phyloP scores from a whole-genome alignment of 2,888 invertebrate genomes.

The Tenthredo amoena region DNA sequence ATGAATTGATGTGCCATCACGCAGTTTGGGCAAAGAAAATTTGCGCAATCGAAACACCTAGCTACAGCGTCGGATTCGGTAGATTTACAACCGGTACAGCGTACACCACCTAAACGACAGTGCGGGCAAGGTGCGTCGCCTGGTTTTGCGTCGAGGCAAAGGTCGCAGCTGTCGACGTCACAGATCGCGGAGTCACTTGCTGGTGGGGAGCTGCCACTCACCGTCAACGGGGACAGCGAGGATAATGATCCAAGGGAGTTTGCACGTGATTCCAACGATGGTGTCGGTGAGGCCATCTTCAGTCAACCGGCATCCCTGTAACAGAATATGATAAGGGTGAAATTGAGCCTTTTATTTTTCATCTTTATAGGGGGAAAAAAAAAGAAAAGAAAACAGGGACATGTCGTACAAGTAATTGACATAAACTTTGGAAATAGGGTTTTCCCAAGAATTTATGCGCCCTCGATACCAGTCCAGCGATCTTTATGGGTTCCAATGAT shows the following conservation, averaged over 20 bases:
- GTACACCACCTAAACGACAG: slow-evolving; percentile 81
- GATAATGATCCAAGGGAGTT: slow-evolving; percentile 92
- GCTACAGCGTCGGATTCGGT: slow-evolving; percentile 97
- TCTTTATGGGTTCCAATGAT: background rate
- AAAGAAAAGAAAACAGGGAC: background rate
- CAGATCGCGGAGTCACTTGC: slow-evolving; percentile 92
- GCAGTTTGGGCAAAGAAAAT: slow-evolving; percentile 97
- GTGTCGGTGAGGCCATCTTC: slow-evolving; percentile 96
- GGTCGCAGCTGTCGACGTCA: slow-evolving; percentile 80
- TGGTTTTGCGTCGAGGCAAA: slow-evolving; percentile 75
- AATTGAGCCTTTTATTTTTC: background rate
- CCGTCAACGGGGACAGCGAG: slow-evolving; percentile 87
- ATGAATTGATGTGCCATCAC: slow-evolving; percentile 99
- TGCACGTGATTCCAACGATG: slow-evolving; percentile 95
- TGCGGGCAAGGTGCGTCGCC: slow-evolving; percentile 75
- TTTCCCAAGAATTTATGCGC: background rate
- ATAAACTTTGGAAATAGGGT: background rate
- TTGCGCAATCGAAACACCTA: slow-evolving; percentile 97
- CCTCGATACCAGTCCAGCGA: background rate
- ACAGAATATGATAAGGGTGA: slow-evolving; percentile 73
- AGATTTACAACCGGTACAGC: slow-evolving; percentile 98
- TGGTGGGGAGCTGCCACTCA: slow-evolving; percentile 93
- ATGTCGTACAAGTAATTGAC: background rate
- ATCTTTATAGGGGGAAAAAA: background rate
- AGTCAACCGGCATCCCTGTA: slow-evolving; percentile 92